Evolutionary conservation across 2,797 vertebrate species (phyloP).

Genomic region (Triplophysa yarkandensis): DNA sequence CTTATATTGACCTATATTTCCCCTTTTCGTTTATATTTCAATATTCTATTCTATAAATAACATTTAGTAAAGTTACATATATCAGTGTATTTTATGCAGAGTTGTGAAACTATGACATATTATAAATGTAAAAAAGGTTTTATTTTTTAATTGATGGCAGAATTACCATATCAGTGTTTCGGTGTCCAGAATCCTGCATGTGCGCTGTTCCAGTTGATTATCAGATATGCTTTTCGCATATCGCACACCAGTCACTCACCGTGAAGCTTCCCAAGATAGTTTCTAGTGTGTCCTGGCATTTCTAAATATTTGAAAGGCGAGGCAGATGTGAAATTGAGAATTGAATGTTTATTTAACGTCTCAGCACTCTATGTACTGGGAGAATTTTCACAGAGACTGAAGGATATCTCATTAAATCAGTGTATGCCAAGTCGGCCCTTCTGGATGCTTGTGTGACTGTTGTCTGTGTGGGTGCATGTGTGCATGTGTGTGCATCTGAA

Average conservation of each 20-base stretch:
- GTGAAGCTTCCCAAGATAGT: slow-evolving; percentile 43
- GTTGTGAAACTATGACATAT: neutral
- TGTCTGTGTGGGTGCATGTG: neutral
- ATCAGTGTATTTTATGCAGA: neutral
- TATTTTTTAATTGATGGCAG: neutral
- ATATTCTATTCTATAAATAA: neutral
- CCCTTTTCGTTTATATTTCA: neutral
- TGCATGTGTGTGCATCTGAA: neutral
- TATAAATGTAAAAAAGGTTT: neutral
- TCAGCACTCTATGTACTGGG: slow-evolving; percentile 47
- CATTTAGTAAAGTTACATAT: neutral
- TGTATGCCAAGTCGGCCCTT: slow-evolving; percentile 43
- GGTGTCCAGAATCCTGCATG: neutral
- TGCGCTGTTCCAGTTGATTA: slow-evolving; percentile 21
- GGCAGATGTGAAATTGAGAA: slow-evolving; percentile 58
- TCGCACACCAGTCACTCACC: slow-evolving; percentile 36
- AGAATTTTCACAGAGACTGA: slow-evolving; percentile 47
- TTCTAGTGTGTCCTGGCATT: slow-evolving; percentile 49
- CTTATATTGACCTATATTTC: neutral
- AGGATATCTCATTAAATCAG: slow-evolving; percentile 60
- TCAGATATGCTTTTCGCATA: slow-evolving; percentile 41
- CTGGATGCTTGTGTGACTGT: slow-evolving; percentile 12
- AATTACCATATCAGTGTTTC: neutral
- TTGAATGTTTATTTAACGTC: slow-evolving; percentile 58
- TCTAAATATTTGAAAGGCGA: slow-evolving; percentile 59